Conservation (phyloP, 2,797 vertebrate species). For the Onychomys arenicola region DNA sequence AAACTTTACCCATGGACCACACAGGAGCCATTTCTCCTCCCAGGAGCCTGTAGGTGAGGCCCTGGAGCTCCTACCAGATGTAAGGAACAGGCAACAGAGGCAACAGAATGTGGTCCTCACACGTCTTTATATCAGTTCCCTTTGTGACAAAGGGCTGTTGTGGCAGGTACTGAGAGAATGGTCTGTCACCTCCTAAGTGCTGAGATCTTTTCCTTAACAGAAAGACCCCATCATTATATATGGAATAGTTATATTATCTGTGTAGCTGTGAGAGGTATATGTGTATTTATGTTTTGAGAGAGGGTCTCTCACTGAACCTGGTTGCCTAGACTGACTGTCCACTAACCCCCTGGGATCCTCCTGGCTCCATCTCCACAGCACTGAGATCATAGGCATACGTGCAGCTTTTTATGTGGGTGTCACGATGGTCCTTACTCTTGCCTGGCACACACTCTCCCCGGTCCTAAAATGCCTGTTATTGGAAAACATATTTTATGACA, state of each 20-base stretch:
- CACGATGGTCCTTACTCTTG: not conserved
- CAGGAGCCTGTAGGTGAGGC: not conserved
- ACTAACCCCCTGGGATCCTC: too few relatives aligned
- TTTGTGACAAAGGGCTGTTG: not conserved
- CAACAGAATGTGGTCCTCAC: accelerated
- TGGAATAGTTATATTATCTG: too few relatives aligned
- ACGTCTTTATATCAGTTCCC: too few relatives aligned
- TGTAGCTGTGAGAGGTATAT: not conserved
- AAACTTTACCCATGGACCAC: accelerated
- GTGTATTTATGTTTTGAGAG: not conserved
- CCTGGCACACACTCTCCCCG: not conserved
- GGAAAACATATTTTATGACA: accelerated
- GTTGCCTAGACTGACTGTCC: not conserved
- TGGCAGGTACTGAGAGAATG: accelerated
- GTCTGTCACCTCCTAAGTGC: not conserved
- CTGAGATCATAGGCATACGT: not conserved
- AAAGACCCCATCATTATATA: accelerated
- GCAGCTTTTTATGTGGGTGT: not conserved
- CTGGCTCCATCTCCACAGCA: not conserved
- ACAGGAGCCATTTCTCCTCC: not conserved
- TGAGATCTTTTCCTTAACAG: accelerated
- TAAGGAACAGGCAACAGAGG: accelerated
- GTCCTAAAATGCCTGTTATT: not conserved
- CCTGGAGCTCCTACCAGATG: accelerated
- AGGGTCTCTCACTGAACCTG: not conserved